A percentile compares a stretch with the other conserved stretches of the same genome.
Conservation (phyloP, 2,113 vertebrate genomes). For the Antidorcas marsupialis region DNA sequence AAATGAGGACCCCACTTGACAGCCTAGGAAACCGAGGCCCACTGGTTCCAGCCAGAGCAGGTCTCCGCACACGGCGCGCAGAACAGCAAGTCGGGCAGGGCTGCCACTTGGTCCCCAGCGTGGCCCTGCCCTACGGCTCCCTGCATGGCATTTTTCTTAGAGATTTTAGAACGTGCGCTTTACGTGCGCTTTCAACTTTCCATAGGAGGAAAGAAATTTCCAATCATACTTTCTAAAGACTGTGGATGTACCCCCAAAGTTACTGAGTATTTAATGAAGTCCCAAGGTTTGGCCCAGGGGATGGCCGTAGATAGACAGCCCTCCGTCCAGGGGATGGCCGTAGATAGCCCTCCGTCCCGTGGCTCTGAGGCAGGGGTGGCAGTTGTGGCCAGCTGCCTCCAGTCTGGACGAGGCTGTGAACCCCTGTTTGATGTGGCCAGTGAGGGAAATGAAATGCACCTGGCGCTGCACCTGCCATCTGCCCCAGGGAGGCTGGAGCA, state of each 20-base stretch:
- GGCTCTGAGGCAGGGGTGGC: fast-evolving
- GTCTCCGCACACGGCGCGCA: fast-evolving
- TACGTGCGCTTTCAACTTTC: fast-evolving
- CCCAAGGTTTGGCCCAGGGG: neutral
- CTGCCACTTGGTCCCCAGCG: fast-evolving
- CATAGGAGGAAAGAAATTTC: neutral
- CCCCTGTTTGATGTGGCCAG: neutral
- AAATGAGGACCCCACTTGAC: neutral
- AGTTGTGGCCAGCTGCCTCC: no score
- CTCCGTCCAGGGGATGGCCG: fast-evolving
- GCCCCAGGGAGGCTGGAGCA: neutral
- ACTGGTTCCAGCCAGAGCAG: neutral
- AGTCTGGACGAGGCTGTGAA: neutral
- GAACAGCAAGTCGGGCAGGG: neutral
- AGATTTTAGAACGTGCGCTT: neutral
- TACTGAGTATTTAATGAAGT: neutral
- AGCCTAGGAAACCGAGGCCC: neutral
- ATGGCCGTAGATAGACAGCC: fast-evolving
- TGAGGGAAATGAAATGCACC: neutral
- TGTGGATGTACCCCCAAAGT: neutral
- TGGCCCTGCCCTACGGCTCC: fast-evolving
- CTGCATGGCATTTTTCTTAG: fast-evolving
- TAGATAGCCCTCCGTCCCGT: fast-evolving
- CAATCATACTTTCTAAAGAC: neutral
- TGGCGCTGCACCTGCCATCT: no score